These are phyloP conservation scores for Capreolus pygargus DNA, from an alignment of 2,113 vertebrate genomes.

Conservation along the genomic window DNA sequence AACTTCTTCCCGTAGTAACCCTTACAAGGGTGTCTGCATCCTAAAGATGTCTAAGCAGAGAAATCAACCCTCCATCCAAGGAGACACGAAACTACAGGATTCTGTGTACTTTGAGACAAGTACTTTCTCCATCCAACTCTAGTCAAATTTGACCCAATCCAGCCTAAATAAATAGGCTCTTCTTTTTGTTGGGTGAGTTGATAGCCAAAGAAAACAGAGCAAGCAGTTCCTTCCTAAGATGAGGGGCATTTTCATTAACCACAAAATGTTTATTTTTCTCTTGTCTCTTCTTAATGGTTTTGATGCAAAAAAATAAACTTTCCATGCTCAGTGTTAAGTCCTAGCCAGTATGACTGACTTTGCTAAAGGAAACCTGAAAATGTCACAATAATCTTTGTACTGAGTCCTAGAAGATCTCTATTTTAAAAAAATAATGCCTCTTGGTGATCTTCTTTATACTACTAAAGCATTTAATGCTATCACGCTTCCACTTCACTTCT, in stretches of 20 bases:
- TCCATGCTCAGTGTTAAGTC: not conserved
- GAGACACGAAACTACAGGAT: not conserved
- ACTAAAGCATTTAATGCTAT: not conserved
- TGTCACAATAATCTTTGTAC: not conserved
- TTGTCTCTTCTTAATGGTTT: slow-evolving; percentile 10
- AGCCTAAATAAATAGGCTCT: not conserved
- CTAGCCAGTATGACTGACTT: not conserved
- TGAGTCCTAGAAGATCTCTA: not conserved
- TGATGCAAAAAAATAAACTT: not conserved
- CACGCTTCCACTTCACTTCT: not conserved
- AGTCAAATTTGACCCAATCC: not conserved
- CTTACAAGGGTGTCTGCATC: not conserved
- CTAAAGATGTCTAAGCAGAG: not conserved
- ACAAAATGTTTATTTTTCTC: not conserved
- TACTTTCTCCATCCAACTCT: not conserved
- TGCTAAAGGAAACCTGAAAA: slow-evolving; percentile 14
- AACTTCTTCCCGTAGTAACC: not conserved
- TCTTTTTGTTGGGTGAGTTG: not conserved
- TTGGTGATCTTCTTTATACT: not conserved
- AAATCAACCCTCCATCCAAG: not conserved
- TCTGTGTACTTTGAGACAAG: not conserved
- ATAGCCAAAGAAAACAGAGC: not conserved
- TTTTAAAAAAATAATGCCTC: not conserved
- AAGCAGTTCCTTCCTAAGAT: not conserved
- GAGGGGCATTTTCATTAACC: slow-evolving; percentile 6